phyloP scores from a whole-genome alignment of 2,888 invertebrate species.

The Pristionchus exspectatus region DNA sequence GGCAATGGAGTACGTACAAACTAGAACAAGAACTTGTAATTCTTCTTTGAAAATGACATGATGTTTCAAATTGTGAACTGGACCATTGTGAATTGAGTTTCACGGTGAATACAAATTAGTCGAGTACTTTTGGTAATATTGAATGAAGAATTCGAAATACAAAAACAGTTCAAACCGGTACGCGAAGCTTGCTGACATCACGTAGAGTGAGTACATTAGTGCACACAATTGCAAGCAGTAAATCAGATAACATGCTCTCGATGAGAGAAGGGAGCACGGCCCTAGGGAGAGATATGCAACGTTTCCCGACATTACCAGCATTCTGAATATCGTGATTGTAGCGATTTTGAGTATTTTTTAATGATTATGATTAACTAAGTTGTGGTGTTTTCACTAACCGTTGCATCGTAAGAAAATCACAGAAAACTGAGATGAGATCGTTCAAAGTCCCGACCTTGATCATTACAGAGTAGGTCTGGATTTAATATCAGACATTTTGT shows the following conservation, averaged over 20 bases:
- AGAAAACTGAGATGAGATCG: not conserved
- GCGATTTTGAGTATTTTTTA: too few relatives aligned
- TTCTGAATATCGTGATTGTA: not conserved
- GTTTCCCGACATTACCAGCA: not conserved
- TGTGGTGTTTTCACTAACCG: not conserved
- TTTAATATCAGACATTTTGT: too few relatives aligned
- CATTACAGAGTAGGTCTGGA: slow-evolving; percentile 6
- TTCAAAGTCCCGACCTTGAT: not conserved
- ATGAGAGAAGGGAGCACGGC: not conserved
- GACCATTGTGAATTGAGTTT: not conserved
- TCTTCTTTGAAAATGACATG: not conserved
- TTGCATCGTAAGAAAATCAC: not conserved
- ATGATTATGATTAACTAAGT: too few relatives aligned
- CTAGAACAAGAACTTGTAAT: not conserved
- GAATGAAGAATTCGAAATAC: too few relatives aligned
- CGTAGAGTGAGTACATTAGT: not conserved
- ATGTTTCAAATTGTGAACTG: too few relatives aligned
- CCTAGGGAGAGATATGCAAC: not conserved
- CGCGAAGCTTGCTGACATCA: not conserved
- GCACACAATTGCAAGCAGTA: slow-evolving; percentile 1
- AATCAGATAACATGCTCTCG: not conserved
- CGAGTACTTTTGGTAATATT: too few relatives aligned
- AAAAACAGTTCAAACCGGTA: not conserved
- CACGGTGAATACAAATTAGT: too few relatives aligned
- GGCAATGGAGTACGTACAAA: not conserved